Conservation (phyloP, 1,140 invertebrate genomes). For the Heliconius himera region DNA sequence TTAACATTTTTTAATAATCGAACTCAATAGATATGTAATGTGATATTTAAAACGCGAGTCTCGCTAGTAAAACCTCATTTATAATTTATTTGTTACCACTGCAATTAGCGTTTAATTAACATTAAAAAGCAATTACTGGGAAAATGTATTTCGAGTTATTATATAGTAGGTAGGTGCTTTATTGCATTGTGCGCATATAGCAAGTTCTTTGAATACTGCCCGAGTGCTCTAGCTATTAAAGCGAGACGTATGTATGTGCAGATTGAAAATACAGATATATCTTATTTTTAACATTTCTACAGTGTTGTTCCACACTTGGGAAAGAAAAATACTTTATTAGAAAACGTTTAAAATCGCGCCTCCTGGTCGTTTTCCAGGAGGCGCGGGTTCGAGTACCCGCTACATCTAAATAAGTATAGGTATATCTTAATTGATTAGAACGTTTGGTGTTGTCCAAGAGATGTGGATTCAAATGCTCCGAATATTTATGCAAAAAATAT, state of each 20-base stretch:
- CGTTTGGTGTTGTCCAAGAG: too few relatives aligned
- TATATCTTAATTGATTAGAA: too few relatives aligned
- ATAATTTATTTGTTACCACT: neutral
- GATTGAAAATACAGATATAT: too few relatives aligned
- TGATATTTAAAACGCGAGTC: neutral
- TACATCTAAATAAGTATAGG: too few relatives aligned
- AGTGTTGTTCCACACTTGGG: too few relatives aligned
- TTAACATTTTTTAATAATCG: neutral
- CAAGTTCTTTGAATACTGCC: neutral
- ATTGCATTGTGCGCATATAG: neutral
- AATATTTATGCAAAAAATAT: too few relatives aligned
- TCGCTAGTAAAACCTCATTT: neutral
- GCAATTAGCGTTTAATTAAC: slow-evolving; percentile 4
- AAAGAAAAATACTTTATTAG: too few relatives aligned
- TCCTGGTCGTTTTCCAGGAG: too few relatives aligned
- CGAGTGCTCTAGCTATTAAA: neutral
- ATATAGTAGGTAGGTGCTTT: neutral
- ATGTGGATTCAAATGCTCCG: too few relatives aligned
- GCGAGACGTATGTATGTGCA: neutral
- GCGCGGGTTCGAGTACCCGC: too few relatives aligned
- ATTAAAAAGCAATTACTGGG: neutral
- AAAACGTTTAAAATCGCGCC: too few relatives aligned
- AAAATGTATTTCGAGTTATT: neutral
- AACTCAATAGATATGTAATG: neutral
- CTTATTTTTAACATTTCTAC: too few relatives aligned